These are phyloP conservation scores for Cygnus buccinator DNA, from an alignment of 2,113 vertebrate species.

Conservation along the genomic window DNA sequence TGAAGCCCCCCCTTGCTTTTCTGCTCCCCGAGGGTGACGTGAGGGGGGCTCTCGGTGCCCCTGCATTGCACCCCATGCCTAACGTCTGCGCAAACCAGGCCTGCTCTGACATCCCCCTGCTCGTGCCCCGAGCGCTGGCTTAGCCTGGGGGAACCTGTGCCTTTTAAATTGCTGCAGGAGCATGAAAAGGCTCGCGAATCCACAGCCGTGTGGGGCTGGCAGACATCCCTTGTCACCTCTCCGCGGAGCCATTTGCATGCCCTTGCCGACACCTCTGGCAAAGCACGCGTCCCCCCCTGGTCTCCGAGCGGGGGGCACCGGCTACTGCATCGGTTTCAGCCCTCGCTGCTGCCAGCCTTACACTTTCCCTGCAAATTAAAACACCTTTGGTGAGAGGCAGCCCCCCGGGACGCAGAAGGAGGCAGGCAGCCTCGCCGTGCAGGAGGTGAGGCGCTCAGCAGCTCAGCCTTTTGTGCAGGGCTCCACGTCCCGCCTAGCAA, in stretches of 20 bases:
- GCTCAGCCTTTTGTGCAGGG: neutral
- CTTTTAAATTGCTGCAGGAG: neutral
- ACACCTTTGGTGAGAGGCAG: neutral
- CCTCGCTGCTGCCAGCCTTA: neutral
- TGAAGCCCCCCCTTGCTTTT: too few species aligned
- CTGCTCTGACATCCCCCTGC: neutral
- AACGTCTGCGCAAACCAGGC: neutral
- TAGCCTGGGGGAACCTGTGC: neutral
- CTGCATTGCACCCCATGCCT: rapidly evolving
- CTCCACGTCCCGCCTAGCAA: neutral
- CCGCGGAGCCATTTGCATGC: neutral
- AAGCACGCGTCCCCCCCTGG: rapidly evolving
- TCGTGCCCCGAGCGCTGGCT: rapidly evolving
- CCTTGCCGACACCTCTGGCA: neutral
- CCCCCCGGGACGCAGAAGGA: neutral
- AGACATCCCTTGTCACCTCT: neutral
- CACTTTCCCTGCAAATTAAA: neutral
- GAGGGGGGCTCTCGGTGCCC: neutral
- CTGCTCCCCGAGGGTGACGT: too few species aligned
- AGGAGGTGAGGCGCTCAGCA: neutral
- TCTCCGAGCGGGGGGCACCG: neutral
- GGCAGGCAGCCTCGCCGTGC: neutral
- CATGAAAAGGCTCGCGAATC: neutral
- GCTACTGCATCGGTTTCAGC: neutral
- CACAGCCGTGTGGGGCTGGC: neutral